Conservation (phyloP, 2,113 vertebrate species). For the Ranitomeya variabilis region DNA sequence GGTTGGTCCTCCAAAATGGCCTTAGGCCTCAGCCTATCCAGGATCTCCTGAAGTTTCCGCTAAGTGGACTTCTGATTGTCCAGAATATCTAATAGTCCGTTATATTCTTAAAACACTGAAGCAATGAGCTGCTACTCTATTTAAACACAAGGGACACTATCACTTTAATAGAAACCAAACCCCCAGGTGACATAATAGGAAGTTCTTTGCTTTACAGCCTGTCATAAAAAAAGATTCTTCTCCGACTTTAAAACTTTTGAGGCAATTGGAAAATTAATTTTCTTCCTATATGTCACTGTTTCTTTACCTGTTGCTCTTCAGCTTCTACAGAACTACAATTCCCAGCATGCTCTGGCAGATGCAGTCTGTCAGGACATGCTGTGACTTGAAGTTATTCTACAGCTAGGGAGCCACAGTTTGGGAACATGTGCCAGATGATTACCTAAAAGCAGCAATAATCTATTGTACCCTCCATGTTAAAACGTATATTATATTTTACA, state of each 20-base stretch:
- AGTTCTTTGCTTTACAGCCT: not conserved
- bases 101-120: not conserved
- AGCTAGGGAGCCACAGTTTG: not conserved
- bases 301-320: not conserved
- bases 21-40: too few relatives aligned
- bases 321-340: not conserved
- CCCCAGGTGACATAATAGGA: not conserved
- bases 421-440: not conserved
- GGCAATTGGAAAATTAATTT: not conserved
- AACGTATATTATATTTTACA: not conserved
- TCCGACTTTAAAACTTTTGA: too few relatives aligned
- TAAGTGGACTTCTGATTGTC: too few relatives aligned
- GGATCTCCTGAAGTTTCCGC: too few relatives aligned
- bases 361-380: not conserved
- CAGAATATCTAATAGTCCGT: not conserved
- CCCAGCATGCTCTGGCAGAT: not conserved
- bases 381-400: not conserved
- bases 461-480: not conserved
- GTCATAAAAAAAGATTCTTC: not conserved
- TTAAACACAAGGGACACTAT: not conserved
- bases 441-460: not conserved
- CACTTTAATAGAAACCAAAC: not conserved
- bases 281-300: not conserved
- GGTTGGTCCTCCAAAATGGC: not conserved
- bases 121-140: too few relatives aligned